phyloP scores from a whole-genome alignment of 2,888 invertebrate species.

The Diogma glabrata region DNA sequence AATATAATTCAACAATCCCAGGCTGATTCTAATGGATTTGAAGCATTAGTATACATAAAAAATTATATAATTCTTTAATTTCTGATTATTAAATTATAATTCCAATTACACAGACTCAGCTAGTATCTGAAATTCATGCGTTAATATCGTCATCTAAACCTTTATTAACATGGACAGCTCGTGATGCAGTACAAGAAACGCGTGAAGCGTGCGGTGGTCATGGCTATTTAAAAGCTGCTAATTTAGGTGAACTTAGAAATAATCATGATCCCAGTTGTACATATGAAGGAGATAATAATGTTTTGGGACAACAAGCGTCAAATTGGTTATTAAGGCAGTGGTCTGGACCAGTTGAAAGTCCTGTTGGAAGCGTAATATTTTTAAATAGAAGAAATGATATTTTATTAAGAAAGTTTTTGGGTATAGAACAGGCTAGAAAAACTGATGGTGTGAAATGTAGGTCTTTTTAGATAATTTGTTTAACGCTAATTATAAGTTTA shows the following conservation, averaged over 20 bases:
- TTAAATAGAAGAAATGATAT: conserved; percentile 43
- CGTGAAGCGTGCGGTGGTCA: conserved; percentile 81
- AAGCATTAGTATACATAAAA: conserved; percentile 31
- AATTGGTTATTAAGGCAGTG: conserved; percentile 73
- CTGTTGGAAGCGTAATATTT: conserved; percentile 60
- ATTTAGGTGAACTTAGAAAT: conserved; percentile 70
- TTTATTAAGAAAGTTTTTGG: conserved; percentile 23
- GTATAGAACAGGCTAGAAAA: conserved; percentile 1
- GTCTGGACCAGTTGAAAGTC: conserved; percentile 46
- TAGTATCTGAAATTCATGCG: conserved; percentile 51
- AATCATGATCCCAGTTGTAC: conserved; percentile 86
- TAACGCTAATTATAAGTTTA: neutral
- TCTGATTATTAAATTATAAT: neutral
- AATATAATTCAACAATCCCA: conserved; percentile 54
- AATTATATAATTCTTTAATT: conserved; percentile 4
- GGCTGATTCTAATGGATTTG: conserved; percentile 34
- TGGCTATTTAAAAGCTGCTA: conserved; percentile 63
- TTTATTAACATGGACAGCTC: conserved; percentile 60
- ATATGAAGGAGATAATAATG: conserved; percentile 91
- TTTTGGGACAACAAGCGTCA: conserved; percentile 78
- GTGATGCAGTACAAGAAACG: conserved; percentile 70
- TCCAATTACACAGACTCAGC: conserved; percentile 26
- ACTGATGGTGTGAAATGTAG: conserved; percentile 29
- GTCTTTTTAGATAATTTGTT: conserved; percentile 15
- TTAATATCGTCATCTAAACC: conserved; percentile 53